Conservation (phyloP, 2,888 invertebrate genomes). For the Horisme vitalbata region DNA sequence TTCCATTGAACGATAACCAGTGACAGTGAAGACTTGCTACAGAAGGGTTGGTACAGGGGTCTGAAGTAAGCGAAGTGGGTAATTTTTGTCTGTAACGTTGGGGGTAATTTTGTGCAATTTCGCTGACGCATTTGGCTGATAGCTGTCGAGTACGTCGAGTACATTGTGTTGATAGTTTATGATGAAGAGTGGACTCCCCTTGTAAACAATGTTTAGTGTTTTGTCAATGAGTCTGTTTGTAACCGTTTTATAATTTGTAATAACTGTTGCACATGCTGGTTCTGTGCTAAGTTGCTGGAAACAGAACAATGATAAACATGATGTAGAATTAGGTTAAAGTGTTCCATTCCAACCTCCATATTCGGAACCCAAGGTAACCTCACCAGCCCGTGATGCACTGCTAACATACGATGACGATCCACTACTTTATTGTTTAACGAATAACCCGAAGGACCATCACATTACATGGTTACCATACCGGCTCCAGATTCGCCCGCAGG, state of each 20-base stretch:
- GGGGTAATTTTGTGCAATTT: slow-evolving; percentile 68
- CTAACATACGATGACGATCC: no score
- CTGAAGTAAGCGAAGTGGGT: slow-evolving; percentile 37
- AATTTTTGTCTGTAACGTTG: slow-evolving; percentile 64
- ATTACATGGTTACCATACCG: no score
- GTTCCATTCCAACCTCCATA: no score
- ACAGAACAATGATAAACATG: no score
- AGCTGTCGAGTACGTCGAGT: slow-evolving; percentile 56
- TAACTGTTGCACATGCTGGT: background rate
- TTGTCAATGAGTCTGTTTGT: slow-evolving; percentile 23
- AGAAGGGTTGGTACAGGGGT: slow-evolving; percentile 23
- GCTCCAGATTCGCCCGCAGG: no score
- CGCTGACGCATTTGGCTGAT: slow-evolving; percentile 78
- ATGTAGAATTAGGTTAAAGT: no score
- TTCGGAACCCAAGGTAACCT: no score
- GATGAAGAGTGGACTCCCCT: slow-evolving; percentile 56
- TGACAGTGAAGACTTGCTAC: slow-evolving; percentile 7
- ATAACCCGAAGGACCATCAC: no score
- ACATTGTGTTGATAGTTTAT: slow-evolving; percentile 70
- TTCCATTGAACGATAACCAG: background rate
- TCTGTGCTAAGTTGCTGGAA: no score
- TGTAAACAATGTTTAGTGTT: slow-evolving; percentile 41
- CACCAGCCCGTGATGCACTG: no score
- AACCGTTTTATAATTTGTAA: slow-evolving; percentile 30
- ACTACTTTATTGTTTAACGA: no score